Evolutionary conservation across 2,113 vertebrate genomes (phyloP), one percentile per base, ranked within the genome.

Genomic region (Acanthochromis polyacanthus): DNA sequence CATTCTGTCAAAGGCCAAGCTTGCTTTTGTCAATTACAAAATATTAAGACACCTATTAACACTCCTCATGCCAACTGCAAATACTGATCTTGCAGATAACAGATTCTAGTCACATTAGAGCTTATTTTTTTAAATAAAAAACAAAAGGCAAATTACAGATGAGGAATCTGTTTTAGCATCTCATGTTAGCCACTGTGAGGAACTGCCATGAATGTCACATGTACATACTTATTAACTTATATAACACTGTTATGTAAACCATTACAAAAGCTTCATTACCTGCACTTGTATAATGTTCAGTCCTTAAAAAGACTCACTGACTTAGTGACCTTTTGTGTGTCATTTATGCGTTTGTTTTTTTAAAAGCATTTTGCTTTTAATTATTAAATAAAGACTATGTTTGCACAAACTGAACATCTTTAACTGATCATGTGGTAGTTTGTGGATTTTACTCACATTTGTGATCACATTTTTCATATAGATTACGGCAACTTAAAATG

Each of bases 191-290:
- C 74, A 71, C 78, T 72, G 32, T 63, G 62, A 75, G 38, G 52
- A 83, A 64, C 32, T 30, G 57, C 77, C 28, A 43, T 61, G 74
- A 75, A 68, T 70, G 40, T 81, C 75, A 74, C 74, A 70, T 89
- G 83, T 87, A 83, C 65, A 87, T 90, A 83, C 80, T 30, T 84
- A 70, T 71, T 89, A 91, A 89, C 62, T 89, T 86, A 89, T 90
- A 4, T 86, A 84, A 85, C 63, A 70, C 72, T 53, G 43, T 72
- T 67, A 86, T 56, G 25, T 62, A 74, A 89, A 83, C 53, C 52
- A 52, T 69, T 79, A 81, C 71, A 81, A 68, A 82, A 80, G 62
- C 61, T 82, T 74, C 63, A 53, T 69, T 82, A 70, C 46, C 55
- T 57, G 56, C 80, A 81, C 64, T 72, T 76, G 45, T 69, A 73